These are phyloP conservation scores for Coccyzus lansbergi DNA, from an alignment of 2,797 vertebrate species.

Conservation along the genomic window DNA sequence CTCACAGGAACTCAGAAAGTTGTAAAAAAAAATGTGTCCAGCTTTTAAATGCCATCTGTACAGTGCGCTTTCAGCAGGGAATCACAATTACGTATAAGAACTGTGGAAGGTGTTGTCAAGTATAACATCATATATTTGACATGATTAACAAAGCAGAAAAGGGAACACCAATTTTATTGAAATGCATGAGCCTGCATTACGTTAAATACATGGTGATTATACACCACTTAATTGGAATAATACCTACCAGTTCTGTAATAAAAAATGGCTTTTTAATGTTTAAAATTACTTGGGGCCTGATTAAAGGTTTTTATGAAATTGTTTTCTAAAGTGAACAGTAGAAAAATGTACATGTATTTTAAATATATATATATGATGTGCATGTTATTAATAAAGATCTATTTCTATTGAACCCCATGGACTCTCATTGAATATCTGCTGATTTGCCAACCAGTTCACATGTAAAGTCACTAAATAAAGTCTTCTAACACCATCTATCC, in stretches of 20 bases:
- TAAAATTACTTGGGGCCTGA: constrained; percentile 74
- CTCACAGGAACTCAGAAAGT: neutral
- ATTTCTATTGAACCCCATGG: constrained; percentile 76
- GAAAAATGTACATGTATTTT: constrained; percentile 80
- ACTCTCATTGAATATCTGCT: neutral
- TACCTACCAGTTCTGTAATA: constrained; percentile 70
- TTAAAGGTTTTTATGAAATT: constrained; percentile 76
- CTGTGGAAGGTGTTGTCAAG: constrained; percentile 69
- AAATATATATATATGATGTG: constrained; percentile 75
- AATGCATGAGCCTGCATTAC: constrained; percentile 57
- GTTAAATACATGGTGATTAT: constrained; percentile 67
- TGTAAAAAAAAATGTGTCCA: constrained; percentile 35
- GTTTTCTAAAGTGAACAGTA: constrained; percentile 78
- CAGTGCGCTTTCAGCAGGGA: constrained; percentile 4
- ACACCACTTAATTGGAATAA: constrained; percentile 66
- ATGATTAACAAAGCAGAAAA: constrained; percentile 53
- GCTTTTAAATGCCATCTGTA: constrained; percentile 1
- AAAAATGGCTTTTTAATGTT: constrained; percentile 74
- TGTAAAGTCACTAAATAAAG: neutral
- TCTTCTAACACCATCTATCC: neutral
- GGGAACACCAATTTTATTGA: constrained; percentile 49
- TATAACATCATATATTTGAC: constrained; percentile 65
- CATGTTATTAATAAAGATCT: constrained; percentile 81
- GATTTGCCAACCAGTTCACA: neutral
- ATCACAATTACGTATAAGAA: constrained; percentile 33